Evolutionary conservation across 2,797 vertebrate genomes (phyloP), one percentile per base, ranked within the genome.

Genomic region (Mus spretus): DNA sequence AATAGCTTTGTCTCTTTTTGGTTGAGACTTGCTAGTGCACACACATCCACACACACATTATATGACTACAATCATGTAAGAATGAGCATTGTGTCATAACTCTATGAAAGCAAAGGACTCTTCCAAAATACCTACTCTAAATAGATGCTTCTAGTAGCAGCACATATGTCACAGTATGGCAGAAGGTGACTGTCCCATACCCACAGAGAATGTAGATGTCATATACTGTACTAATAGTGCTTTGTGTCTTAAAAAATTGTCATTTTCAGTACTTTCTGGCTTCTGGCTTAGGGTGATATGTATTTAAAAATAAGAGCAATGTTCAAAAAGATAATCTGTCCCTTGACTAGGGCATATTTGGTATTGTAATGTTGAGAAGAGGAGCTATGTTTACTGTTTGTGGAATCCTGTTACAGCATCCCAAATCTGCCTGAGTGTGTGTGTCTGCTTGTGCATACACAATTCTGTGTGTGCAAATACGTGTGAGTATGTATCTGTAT

Each of bases 311-410:
- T 50, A 87, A 97, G 53, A 86, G 50, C 5, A 47, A 1, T 59
- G 80, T 94, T 84, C 90, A 20, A 53, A 86, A 84, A 59, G 74
- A 93, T 94, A 91, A 28, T 61, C 47, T 79, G 1, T 50, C 19
- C 3, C 34, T 26, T 77, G 6, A 59, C 6, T 40, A 20, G 85
- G n/a, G 22, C 26, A 50, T 24, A 63, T 24, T 34, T 83, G 44
- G 31, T 34, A 34, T 12, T 24, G 3, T 37, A 28, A 26, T 63
- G 15, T 75, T 72, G 15, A 57, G 63, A 97, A 61, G 57, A 97
- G 50, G 65, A 92, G 28, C n/a, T 67, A 65, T 14, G 8, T 79
- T 95, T 96, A 89, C 26, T 55, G 53, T 96, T 96, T 93, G 65
- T 95, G 12, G 96, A 97, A 50, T 87, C 0, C 0, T 89, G 8